Conservation (phyloP, 2,113 vertebrate genomes). For the Cricetomys ansorgei region DNA sequence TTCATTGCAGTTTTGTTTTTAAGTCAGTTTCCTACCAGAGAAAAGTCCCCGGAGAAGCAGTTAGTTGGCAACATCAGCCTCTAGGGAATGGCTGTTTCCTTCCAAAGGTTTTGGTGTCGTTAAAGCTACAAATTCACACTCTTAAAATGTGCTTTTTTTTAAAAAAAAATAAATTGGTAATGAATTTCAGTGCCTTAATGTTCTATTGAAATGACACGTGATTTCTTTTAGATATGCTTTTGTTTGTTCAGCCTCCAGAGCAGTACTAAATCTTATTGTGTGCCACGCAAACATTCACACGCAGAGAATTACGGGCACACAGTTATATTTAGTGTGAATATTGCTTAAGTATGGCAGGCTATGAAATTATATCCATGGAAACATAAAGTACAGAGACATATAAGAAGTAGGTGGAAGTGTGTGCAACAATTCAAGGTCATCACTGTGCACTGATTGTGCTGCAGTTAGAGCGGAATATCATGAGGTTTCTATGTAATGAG, state of each 20-base stretch:
- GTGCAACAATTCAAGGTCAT: slow-evolving; percentile 76
- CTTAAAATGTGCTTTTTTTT: slow-evolving; percentile 51
- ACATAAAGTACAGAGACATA: slow-evolving; percentile 70
- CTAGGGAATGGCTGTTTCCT: slow-evolving; percentile 55
- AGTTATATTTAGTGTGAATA: slow-evolving; percentile 72
- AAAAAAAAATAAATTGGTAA: slow-evolving; percentile 62
- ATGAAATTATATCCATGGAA: slow-evolving; percentile 77
- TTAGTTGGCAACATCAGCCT: slow-evolving; percentile 59
- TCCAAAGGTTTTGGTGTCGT: slow-evolving; percentile 32
- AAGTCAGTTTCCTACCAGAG: slow-evolving; percentile 31
- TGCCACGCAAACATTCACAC: slow-evolving; percentile 33
- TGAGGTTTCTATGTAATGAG: slow-evolving; percentile 73
- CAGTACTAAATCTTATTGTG: slow-evolving; percentile 65
- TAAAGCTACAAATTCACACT: slow-evolving; percentile 49
- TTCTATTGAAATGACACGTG: slow-evolving; percentile 63
- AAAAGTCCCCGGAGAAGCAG: slow-evolving; percentile 38
- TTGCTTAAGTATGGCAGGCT: slow-evolving; percentile 73
- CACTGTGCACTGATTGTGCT: slow-evolving; percentile 48
- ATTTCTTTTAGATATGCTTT: slow-evolving; percentile 63
- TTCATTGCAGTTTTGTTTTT: not conserved
- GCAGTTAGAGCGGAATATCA: slow-evolving; percentile 72
- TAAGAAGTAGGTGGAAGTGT: slow-evolving; percentile 72
- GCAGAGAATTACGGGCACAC: slow-evolving; percentile 45
- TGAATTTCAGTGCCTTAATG: slow-evolving; percentile 61
- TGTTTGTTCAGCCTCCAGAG: slow-evolving; percentile 48